Percentiles rank a stretch among this genome's conserved stretches.
These are phyloP conservation scores for Erebia palarica DNA, from an alignment of 2,888 invertebrate genomes.

Conservation along the genomic window DNA sequence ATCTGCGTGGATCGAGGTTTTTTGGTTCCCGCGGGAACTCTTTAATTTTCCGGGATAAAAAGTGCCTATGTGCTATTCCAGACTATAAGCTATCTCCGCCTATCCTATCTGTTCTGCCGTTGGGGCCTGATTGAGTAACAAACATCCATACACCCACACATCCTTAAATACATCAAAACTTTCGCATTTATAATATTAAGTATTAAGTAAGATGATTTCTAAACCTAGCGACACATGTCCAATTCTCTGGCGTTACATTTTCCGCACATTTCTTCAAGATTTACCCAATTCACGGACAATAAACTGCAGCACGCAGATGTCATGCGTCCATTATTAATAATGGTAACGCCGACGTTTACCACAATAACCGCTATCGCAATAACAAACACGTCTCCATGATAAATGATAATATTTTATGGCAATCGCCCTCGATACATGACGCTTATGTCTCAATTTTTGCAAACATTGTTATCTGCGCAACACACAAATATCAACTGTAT, in stretches of 20 bases:
- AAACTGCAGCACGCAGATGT: conserved; percentile 68
- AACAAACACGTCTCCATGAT: conserved; percentile 77
- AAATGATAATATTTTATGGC: conserved; percentile 79
- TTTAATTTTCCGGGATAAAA: too few species aligned
- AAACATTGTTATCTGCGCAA: conserved; percentile 46
- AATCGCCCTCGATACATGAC: conserved; percentile 70
- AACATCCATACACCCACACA: too few species aligned
- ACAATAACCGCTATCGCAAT: conserved; percentile 72
- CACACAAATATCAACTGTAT: conserved; percentile 36
- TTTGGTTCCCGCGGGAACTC: too few species aligned
- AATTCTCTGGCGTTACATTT: conserved; percentile 41
- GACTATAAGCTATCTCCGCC: too few species aligned
- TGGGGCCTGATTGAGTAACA: too few species aligned
- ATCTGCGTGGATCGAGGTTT: too few species aligned
- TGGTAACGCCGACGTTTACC: conserved; percentile 76
- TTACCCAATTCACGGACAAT: conserved; percentile 53
- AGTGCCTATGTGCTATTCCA: too few species aligned
- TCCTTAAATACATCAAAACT: too few species aligned
- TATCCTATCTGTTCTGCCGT: too few species aligned
- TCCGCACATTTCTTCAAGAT: conserved; percentile 52
- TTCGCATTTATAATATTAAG: too few species aligned
- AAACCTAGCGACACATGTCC: neutral
- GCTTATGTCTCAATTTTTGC: conserved; percentile 73
- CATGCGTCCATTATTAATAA: conserved; percentile 69
- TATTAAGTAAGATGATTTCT: too few species aligned